phyloP scores from a whole-genome alignment of 2,113 vertebrate species.

The Ceyx margarethae region DNA sequence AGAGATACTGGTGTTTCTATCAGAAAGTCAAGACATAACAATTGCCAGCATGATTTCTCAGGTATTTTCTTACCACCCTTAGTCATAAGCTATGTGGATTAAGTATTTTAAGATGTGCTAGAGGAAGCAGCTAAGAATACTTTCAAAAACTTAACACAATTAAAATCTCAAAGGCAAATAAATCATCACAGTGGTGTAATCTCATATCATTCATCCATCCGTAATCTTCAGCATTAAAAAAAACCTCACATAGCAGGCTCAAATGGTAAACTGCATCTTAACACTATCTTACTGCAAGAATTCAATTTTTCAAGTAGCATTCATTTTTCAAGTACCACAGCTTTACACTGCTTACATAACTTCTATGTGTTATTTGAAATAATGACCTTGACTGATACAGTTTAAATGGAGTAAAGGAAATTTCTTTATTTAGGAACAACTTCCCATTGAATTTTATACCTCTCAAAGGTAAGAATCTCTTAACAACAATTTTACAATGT shows the following conservation, averaged over 20 bases:
- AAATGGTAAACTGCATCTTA: background rate
- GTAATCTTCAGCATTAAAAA: background rate
- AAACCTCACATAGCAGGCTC: background rate
- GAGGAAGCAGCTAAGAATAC: background rate
- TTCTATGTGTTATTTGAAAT: background rate
- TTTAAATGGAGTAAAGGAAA: background rate
- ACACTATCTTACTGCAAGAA: background rate
- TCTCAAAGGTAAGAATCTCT: background rate
- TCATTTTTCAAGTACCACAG: background rate
- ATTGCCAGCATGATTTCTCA: background rate
- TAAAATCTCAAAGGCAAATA: background rate
- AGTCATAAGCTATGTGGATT: background rate
- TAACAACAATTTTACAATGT: background rate
- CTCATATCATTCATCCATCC: background rate
- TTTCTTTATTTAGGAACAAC: background rate
- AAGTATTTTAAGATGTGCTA: background rate
- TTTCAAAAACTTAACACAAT: background rate
- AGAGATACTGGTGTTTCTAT: background rate
- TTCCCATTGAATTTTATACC: background rate
- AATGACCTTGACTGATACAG: background rate
- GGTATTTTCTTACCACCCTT: background rate
- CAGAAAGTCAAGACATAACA: background rate
- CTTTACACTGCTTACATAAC: background rate
- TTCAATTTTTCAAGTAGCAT: background rate
- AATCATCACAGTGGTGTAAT: background rate